phyloP scores from a whole-genome alignment of 2,888 invertebrate genomes.

The Patella ulyssiponensis region DNA sequence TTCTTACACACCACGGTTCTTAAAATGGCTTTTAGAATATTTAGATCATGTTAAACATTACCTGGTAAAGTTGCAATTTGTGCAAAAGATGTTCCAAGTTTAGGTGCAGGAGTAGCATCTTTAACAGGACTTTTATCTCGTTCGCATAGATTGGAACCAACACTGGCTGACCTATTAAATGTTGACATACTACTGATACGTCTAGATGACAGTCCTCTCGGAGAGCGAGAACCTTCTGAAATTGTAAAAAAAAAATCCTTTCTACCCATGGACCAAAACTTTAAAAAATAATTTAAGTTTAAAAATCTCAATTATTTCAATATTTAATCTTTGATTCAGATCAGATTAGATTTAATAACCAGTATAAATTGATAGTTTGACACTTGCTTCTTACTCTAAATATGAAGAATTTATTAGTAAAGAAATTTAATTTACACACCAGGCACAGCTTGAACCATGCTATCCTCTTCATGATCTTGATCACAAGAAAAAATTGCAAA shows the following conservation, averaged over 20 bases:
- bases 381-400: no score
- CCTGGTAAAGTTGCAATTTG: slow-evolving; percentile 43
- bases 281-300: no score
- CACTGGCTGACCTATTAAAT: slow-evolving; percentile 81
- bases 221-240: slow-evolving; percentile 50
- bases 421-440: neutral
- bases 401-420: neutral
- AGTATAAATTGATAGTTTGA: no score
- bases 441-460: neutral
- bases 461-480: slow-evolving; percentile 10
- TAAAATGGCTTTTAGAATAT: no score
- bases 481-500: slow-evolving; percentile 61
- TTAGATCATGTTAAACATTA: slow-evolving; percentile 21
- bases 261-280: no score
- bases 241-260: neutral
- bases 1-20: no score
- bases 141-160: slow-evolving; percentile 57
- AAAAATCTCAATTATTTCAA: no score
- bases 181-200: slow-evolving; percentile 93
- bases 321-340: no score
- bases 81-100: slow-evolving; percentile 37
- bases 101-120: slow-evolving; percentile 38
- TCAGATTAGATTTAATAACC: no score
- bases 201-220: slow-evolving; percentile 79
- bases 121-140: slow-evolving; percentile 45